Conservation (phyloP, 2,113 vertebrate genomes). For the Peromyscus polionotus region DNA sequence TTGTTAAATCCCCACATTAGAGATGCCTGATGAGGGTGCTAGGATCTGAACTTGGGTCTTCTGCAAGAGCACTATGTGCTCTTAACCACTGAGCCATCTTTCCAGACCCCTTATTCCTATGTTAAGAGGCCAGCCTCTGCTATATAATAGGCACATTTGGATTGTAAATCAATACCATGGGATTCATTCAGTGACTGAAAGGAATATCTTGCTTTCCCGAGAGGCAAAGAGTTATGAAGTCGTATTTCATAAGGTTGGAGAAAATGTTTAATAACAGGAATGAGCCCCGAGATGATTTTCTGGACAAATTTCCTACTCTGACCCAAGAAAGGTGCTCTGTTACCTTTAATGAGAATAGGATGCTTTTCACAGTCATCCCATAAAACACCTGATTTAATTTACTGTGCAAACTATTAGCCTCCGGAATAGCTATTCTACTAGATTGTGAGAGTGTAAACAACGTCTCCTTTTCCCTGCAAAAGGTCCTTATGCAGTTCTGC, state of each 20-base stretch:
- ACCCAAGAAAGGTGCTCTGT: not conserved
- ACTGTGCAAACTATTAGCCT: not conserved
- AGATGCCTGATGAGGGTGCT: not conserved
- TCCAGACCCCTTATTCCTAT: not conserved
- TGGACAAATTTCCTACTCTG: not conserved
- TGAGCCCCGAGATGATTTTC: not conserved
- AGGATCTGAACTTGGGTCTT: not conserved
- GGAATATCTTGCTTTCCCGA: slow-evolving; percentile 5
- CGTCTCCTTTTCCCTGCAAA: not conserved
- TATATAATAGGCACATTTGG: not conserved
- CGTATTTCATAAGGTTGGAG: not conserved
- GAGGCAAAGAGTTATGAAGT: not conserved
- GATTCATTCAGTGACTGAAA: not conserved
- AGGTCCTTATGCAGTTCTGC: not conserved
- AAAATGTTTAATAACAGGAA: slow-evolving; percentile 34
- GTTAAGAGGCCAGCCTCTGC: not conserved
- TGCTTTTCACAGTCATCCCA: not conserved
- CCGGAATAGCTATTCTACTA: not conserved
- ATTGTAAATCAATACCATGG: slow-evolving; percentile 27
- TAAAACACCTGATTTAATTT: slow-evolving; percentile 8
- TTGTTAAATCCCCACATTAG: too few relatives aligned
- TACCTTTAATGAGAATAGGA: not conserved
- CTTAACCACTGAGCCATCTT: not conserved
- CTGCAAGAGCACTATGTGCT: not conserved
- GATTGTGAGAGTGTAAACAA: not conserved